Base-by-base conservation (phyloP, 2,113 vertebrate species). In the Nibea coibor region DNA sequence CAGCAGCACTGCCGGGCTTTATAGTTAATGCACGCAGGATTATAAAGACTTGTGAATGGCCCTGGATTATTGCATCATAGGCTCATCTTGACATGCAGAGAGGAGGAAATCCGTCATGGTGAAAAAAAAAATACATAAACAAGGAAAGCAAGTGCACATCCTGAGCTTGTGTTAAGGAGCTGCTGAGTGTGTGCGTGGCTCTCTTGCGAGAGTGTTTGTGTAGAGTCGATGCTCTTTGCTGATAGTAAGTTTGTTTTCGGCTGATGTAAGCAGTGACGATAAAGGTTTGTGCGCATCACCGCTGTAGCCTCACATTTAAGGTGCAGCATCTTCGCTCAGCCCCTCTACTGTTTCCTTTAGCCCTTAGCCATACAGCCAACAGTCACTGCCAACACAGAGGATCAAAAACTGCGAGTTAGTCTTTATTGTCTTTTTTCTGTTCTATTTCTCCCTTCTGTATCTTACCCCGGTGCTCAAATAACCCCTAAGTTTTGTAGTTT, bases 1-100 rank as follows among this genome's bases (percentile, higher is more conserved):
- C 72, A 48, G 79, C 72, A 48, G 74, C 26, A 12, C 35, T 8
- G 39, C 57, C 67, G 82, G 82, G 72, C 54, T 88, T 87, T 83
- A 77, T 26, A 19, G 89, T 91, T 91, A 93, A 92, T 91, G 91
- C 89, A 86, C 81, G 56, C 26, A 17, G 91, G 92, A 93, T 93
- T 94, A 93, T 74, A 61, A 68, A 81, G 80, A 88, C 65, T 85
- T 86, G 90, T 90, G 87, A 93, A 91, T 91, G 87, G 78, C 62
- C 10, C 54, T n/a, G 89, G 92, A 93, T 94, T 93, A 93, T 91
- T 90, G 59, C 83, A 87, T 90, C 84, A 90, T 50, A 67, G 63
- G 88, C 75, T 91, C 83, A 88, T 83, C 43, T 83, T 80, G 70
- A 78, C 84, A 86, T 86, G 83, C 75, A 75, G 48, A 72, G 54